These are phyloP conservation scores for Australoheros facetus DNA, from an alignment of 2,797 vertebrate genomes.

Conservation along the genomic window DNA sequence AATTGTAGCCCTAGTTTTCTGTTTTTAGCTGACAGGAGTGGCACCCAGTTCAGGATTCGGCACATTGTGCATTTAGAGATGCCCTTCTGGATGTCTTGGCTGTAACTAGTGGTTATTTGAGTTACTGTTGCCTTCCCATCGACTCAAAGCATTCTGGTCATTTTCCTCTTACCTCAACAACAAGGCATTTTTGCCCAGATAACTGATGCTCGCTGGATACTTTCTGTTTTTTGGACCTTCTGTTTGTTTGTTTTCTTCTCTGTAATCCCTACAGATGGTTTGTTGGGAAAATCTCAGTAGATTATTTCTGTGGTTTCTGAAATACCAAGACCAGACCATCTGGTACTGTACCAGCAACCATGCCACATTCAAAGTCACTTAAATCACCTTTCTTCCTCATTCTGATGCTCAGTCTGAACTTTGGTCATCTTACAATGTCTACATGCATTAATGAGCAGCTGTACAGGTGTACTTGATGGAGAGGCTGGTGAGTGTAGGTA, in stretches of 20 bases:
- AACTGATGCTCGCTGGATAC: neutral
- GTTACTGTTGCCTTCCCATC: neutral
- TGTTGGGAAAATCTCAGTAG: neutral
- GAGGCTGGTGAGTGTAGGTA: no score
- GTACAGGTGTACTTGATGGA: no score
- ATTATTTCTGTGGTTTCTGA: neutral
- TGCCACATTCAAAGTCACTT: neutral
- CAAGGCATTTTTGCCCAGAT: neutral
- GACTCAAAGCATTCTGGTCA: neutral
- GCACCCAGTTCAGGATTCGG: neutral
- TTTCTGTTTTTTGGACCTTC: neutral
- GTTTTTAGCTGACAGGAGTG: neutral
- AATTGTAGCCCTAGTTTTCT: neutral
- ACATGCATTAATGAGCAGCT: no score
- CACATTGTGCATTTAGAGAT: neutral
- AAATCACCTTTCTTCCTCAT: no score
- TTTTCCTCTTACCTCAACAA: neutral
- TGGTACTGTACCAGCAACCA: neutral
- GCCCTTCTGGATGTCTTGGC: neutral
- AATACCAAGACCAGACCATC: neutral
- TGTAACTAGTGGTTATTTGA: neutral
- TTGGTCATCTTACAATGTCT: no score
- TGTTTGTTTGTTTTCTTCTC: neutral
- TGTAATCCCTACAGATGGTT: neutral
- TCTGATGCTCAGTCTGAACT: no score